These are phyloP conservation scores for Cephus spinipes DNA, from an alignment of 2,888 invertebrate genomes.

Conservation along the genomic window DNA sequence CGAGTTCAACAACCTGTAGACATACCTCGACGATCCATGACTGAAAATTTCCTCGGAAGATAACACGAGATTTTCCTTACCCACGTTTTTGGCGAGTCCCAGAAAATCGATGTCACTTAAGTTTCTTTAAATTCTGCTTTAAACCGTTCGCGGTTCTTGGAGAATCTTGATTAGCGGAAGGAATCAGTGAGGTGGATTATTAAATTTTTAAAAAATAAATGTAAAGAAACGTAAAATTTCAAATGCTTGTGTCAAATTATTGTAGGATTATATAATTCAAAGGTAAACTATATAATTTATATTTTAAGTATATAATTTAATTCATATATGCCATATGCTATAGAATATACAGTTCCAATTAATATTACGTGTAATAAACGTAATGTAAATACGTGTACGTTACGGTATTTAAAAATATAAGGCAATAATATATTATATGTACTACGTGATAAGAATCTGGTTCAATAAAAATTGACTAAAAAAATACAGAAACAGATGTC, in stretches of 20 bases:
- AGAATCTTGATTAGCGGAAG: too few relatives aligned
- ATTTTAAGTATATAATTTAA: too few relatives aligned
- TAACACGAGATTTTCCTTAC: not conserved
- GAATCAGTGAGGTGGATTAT: not conserved
- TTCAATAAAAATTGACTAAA: not conserved
- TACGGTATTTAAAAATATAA: not conserved
- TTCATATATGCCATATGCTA: not conserved
- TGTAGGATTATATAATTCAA: not conserved
- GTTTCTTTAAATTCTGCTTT: not conserved
- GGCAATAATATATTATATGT: not conserved
- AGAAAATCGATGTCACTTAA: not conserved
- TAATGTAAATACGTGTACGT: not conserved
- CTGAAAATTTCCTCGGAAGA: not conserved
- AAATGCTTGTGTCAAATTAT: not conserved
- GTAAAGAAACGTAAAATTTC: not conserved
- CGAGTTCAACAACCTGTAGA: not conserved
- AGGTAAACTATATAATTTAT: not conserved
- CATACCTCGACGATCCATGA: not conserved
- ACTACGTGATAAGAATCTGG: not conserved
- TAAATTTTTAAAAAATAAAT: not conserved
- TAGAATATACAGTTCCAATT: too few relatives aligned
- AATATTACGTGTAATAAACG: not conserved
- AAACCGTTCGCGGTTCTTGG: not conserved
- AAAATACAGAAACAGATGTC: too few relatives aligned
- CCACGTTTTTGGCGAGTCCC: not conserved